Base-by-base conservation (phyloP, 2,113 vertebrate genomes). In the Vimba vimba region DNA sequence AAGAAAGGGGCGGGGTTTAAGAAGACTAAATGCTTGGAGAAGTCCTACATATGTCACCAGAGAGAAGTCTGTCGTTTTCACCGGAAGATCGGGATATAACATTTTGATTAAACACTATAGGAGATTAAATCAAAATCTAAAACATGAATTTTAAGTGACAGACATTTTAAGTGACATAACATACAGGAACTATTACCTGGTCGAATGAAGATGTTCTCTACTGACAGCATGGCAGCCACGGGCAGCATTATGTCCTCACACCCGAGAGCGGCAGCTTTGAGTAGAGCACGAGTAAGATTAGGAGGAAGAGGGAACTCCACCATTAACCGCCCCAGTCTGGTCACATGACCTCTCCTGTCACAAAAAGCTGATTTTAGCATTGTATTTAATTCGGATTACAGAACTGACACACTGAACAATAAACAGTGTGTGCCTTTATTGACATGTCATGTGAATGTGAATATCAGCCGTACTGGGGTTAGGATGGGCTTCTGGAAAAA, bases 201-300 rank as follows among this genome's bases (percentile, higher is more conserved):
- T 43, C 97, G 95, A 89, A 99, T 99, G 92, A 99, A 97, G 92
- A 99, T 96, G 47, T 98, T 99, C 91, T 99, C 98, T 79, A 98
- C 98, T 0, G 98, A 99, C 15, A 99, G 86, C 98, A 99, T 98
- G 73, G 98, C 97, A 10, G 97, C 98, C 79, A 98, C 96, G 25
- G 98, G 96, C 30, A 99, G 97, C 86, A 99, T 92, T 27, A 98
- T 89, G 88, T 97, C 96, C 90, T 99, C 94, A 90, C 96, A 98
- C 82, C 94, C 95, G 0, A 97, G 89, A 30, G 96, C 95, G 13
- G 97, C 96, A 17, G 98, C 96, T 92, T 97, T 98, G 43, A 99
- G 94, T 79, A 99, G 80, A 6, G 97, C 97, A 90, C 97, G 96
- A 30, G 96, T 96, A 77, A 99, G 93, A 84, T 95, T 96, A 17